Conservation (phyloP, 2,113 vertebrate species). For the Channa maculata region DNA sequence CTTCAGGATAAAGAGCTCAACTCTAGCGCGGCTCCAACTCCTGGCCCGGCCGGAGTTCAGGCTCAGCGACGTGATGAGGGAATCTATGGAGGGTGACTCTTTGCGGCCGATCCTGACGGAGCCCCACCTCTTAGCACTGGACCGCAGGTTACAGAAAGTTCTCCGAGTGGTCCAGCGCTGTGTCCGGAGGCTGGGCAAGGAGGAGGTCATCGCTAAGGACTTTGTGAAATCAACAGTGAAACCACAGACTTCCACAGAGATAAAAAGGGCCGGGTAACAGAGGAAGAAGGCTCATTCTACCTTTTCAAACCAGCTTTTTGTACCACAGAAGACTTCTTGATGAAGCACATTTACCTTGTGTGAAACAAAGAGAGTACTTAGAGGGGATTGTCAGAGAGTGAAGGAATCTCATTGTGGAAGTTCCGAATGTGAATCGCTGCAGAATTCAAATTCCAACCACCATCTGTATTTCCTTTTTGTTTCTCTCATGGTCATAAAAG, state of each 20-base stretch:
- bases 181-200: slow-evolving; percentile 82
- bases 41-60: slow-evolving; percentile 83
- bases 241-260: slow-evolving; percentile 30
- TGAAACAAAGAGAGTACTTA: background rate
- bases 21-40: slow-evolving; percentile 87
- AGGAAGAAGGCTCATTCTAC: slow-evolving; percentile 3
- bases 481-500: slow-evolving; percentile 34
- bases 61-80: slow-evolving; percentile 93
- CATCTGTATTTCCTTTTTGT: slow-evolving; percentile 19
- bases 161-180: slow-evolving; percentile 86
- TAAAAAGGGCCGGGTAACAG: slow-evolving; percentile 53
- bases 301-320: background rate
- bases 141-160: slow-evolving; percentile 88
- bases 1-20: slow-evolving; percentile 91
- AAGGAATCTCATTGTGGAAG: slow-evolving; percentile 11
- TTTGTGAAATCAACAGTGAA: slow-evolving; percentile 29
- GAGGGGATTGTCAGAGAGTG: too few species aligned
- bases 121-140: slow-evolving; percentile 91
- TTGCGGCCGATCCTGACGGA: slow-evolving; percentile 89
- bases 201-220: slow-evolving; percentile 83
- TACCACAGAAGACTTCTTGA: slow-evolving; percentile 7
- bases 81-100: slow-evolving; percentile 88
- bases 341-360: background rate
- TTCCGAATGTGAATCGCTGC: slow-evolving; percentile 18
- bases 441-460: slow-evolving; percentile 16